Percentiles rank a stretch among this genome's conserved stretches.
phyloP scores from a whole-genome alignment of 2,888 invertebrate genomes.

The Cephus pygmeus region DNA sequence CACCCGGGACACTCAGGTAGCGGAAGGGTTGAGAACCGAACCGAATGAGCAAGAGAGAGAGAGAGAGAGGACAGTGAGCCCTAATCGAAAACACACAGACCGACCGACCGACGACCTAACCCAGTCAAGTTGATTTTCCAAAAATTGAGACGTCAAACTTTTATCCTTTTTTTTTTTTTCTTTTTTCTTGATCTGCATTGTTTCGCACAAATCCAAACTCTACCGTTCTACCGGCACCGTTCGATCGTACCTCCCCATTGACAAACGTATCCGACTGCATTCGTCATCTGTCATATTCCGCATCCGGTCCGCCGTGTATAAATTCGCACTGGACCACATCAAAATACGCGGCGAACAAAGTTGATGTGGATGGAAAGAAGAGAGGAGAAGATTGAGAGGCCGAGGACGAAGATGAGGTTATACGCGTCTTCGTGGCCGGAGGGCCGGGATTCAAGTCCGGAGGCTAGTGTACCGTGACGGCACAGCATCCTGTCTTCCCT shows the following conservation, averaged over 20 bases:
- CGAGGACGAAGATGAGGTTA: constrained; percentile 13
- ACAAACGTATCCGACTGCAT: too few species aligned
- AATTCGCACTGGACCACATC: background rate
- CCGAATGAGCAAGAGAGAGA: background rate
- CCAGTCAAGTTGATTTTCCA: constrained; percentile 28
- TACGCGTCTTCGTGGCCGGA: constrained; percentile 37
- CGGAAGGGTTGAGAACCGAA: constrained; percentile 40
- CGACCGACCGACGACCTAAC: too few species aligned
- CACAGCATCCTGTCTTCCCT: constrained; percentile 58
- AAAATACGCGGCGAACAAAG: background rate
- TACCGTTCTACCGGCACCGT: too few species aligned
- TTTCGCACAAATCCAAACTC: background rate
- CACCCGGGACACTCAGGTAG: constrained; percentile 29
- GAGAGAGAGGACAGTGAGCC: background rate
- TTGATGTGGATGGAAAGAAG: background rate
- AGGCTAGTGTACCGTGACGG: constrained; percentile 60
- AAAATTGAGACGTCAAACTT: constrained; percentile 11
- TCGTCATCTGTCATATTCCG: too few species aligned
- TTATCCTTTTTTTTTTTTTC: background rate
- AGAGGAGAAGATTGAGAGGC: background rate
- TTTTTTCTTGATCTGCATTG: background rate
- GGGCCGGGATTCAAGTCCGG: constrained; percentile 55
- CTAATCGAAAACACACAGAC: too few species aligned
- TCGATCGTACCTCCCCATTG: too few species aligned
- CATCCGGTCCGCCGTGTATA: too few species aligned